Percentiles rank a stretch among this genome's conserved stretches.
Evolutionary conservation across 2,797 vertebrate species (phyloP).

Genomic region (Picus viridis): DNA sequence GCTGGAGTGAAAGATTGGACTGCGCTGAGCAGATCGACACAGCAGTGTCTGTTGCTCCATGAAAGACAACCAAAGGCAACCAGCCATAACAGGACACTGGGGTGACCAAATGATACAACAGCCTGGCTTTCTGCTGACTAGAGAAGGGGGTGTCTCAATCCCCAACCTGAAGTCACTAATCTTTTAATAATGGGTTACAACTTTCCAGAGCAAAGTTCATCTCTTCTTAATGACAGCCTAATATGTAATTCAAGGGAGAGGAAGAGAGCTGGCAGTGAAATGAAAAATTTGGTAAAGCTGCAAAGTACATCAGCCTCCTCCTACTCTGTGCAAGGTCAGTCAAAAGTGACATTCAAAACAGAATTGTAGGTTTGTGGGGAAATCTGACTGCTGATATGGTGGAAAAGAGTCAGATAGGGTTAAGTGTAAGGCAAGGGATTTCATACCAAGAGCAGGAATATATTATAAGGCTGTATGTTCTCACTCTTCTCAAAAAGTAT

Average conservation of each 20-base stretch:
- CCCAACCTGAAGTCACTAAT: background rate
- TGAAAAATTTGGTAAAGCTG: background rate
- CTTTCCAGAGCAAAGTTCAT: background rate
- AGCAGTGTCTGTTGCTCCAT: background rate
- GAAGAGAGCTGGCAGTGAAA: background rate
- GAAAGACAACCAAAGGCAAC: background rate
- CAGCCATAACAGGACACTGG: background rate
- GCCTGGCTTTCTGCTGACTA: background rate
- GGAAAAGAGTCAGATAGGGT: background rate
- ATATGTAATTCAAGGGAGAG: background rate
- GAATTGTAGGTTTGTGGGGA: background rate
- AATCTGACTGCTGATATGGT: background rate
- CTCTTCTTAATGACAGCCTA: background rate
- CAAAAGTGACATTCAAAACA: background rate
- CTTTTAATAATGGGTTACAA: background rate
- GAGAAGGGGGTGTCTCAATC: background rate
- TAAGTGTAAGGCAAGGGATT: background rate
- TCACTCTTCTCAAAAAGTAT: background rate
- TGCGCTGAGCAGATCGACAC: background rate
- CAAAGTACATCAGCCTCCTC: background rate
- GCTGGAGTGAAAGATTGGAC: background rate
- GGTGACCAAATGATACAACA: background rate
- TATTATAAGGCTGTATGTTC: background rate
- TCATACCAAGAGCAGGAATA: background rate
- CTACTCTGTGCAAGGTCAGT: background rate